Percentiles rank a stretch among this genome's conserved stretches.
phyloP scores from a whole-genome alignment of 2,113 vertebrate genomes.

The Lophochroa leadbeateri region DNA sequence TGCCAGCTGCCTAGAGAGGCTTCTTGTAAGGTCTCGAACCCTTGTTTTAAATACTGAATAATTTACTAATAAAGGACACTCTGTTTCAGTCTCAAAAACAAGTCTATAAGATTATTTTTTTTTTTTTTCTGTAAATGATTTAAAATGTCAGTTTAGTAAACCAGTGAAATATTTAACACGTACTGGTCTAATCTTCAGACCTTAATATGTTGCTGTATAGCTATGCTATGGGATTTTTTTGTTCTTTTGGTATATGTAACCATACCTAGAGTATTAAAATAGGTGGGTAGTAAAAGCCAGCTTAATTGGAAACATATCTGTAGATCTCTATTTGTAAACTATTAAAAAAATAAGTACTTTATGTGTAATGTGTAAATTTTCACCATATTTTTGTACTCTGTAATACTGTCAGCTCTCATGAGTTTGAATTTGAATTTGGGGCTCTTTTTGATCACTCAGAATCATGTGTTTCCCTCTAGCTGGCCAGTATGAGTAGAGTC shows the following conservation, averaged over 20 bases:
- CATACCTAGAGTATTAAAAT: constrained; percentile 76
- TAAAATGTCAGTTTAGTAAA: constrained; percentile 75
- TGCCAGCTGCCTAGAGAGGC: constrained; percentile 60
- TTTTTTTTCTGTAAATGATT: constrained; percentile 75
- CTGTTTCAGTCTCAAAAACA: constrained; percentile 76
- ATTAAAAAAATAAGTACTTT: constrained; percentile 78
- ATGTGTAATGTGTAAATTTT: constrained; percentile 80
- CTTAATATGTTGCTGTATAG: constrained; percentile 75
- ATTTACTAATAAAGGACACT: constrained; percentile 76
- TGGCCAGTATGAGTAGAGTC: constrained; percentile 79
- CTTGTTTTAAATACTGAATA: constrained; percentile 71
- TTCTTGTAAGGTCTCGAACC: constrained; percentile 64
- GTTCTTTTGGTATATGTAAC: constrained; percentile 74
- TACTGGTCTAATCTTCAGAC: constrained; percentile 74
- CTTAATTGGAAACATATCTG: constrained; percentile 81
- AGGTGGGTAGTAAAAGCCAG: constrained; percentile 77
- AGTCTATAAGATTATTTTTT: constrained; percentile 71
- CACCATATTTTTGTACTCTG: constrained; percentile 79
- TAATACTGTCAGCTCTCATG: constrained; percentile 76
- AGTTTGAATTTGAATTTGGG: constrained; percentile 76
- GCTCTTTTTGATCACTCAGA: constrained; percentile 74
- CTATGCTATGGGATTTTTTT: constrained; percentile 71
- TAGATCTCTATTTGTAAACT: constrained; percentile 78
- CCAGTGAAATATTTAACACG: constrained; percentile 75
- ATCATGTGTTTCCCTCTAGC: constrained; percentile 75